Conservation (phyloP, 2,888 invertebrate genomes). For the Eristalinus sepulchralis region DNA sequence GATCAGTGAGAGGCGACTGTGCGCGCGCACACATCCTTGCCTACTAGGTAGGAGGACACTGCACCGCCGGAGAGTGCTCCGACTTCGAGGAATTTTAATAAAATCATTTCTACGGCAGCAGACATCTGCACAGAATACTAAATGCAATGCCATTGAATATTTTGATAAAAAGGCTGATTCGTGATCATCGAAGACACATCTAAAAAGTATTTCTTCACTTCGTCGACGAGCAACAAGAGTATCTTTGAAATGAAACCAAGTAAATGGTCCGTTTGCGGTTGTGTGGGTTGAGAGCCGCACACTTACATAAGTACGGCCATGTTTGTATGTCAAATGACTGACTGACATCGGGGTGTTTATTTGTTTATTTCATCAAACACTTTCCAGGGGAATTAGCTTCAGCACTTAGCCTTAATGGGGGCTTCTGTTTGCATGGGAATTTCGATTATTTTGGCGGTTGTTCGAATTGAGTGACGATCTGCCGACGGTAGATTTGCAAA, state of each 20-base stretch:
- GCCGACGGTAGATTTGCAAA: not conserved
- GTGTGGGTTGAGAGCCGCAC: not conserved
- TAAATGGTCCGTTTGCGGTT: not conserved
- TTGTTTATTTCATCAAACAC: not conserved
- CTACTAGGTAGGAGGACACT: constrained; percentile 46
- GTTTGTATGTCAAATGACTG: not conserved
- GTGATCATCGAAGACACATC: constrained; percentile 65
- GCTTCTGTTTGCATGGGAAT: not conserved
- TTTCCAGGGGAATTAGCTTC: not conserved
- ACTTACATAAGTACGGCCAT: not conserved
- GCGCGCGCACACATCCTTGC: not conserved
- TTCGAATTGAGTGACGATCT: not conserved
- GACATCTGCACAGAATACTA: constrained; percentile 70
- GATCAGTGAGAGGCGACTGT: constrained; percentile 2
- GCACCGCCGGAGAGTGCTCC: constrained; percentile 20
- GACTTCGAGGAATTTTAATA: constrained; percentile 70
- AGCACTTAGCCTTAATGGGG: not conserved
- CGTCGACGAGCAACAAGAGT: not conserved
- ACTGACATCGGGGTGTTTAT: not conserved
- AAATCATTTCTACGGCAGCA: constrained; percentile 68
- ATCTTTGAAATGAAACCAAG: not conserved
- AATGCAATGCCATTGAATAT: constrained; percentile 66
- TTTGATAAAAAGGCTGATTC: constrained; percentile 68
- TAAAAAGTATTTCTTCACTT: constrained; percentile 43
- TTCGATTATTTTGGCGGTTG: not conserved